A percentile compares a stretch with the other conserved stretches of the same genome.
Conservation (phyloP, 2,888 invertebrate species). For the Elegia similella region DNA sequence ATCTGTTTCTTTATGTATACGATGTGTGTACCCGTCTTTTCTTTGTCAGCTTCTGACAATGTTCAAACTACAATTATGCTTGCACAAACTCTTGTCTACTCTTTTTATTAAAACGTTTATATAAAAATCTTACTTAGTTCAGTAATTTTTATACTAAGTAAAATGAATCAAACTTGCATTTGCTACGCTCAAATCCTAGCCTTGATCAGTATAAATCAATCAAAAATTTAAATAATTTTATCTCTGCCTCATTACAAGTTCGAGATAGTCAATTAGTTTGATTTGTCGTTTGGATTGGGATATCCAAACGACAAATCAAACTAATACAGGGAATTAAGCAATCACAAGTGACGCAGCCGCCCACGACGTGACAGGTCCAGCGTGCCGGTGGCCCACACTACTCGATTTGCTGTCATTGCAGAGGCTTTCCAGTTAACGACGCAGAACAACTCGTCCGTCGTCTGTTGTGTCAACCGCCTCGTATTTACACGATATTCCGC, state of each 20-base stretch:
- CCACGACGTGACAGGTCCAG: constrained; percentile 10
- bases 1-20: neutral
- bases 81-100: too few relatives aligned
- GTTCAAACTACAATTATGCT: too few relatives aligned
- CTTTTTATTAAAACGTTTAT: too few relatives aligned
- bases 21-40: too few relatives aligned
- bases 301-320: constrained; percentile 10
- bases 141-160: too few relatives aligned
- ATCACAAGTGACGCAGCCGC: constrained; percentile 9
- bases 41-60: too few relatives aligned
- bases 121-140: too few relatives aligned
- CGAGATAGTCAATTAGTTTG: neutral
- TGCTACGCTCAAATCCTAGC: too few relatives aligned
- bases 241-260: neutral
- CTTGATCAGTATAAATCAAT: neutral
- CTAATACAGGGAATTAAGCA: constrained; percentile 10
- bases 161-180: too few relatives aligned
- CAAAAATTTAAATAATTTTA: neutral
- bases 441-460: constrained; percentile 36
- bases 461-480: constrained; percentile 37
- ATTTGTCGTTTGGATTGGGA: too few relatives aligned
- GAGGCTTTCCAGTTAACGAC: constrained; percentile 44
- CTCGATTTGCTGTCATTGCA: constrained; percentile 46
- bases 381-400: constrained; percentile 21
- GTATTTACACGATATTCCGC: constrained; percentile 42